Conservation (phyloP, 2,888 invertebrate species). For the Pseudoips prasinana region DNA sequence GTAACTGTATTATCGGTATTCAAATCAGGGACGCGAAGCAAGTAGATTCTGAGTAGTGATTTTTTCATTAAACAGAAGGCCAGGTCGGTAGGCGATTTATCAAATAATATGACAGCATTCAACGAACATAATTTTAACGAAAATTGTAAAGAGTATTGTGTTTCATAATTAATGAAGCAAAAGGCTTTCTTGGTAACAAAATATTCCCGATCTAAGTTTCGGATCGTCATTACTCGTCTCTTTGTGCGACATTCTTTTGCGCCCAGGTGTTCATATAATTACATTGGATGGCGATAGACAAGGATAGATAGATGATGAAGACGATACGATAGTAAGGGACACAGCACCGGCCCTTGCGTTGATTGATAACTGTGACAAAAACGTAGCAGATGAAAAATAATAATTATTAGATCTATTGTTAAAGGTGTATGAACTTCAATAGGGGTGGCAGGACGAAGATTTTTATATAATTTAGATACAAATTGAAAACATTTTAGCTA, state of each 20-base stretch:
- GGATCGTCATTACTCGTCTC: slow-evolving; percentile 79
- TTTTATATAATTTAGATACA: slow-evolving; percentile 7
- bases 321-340: slow-evolving; percentile 45
- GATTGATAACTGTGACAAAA: slow-evolving; percentile 84
- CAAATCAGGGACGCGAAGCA: too few relatives aligned
- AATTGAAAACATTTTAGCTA: slow-evolving; percentile 4
- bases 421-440: slow-evolving; percentile 66
- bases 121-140: slow-evolving; percentile 71
- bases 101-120: slow-evolving; percentile 74
- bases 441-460: slow-evolving; percentile 57
- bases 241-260: slow-evolving; percentile 82
- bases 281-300: slow-evolving; percentile 61
- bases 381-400: slow-evolving; percentile 82
- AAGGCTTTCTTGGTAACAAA: slow-evolving; percentile 79
- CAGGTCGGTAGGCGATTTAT: slow-evolving; percentile 57
- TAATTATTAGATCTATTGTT: slow-evolving; percentile 80
- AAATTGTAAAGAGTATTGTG: slow-evolving; percentile 77
- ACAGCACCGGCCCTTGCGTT: slow-evolving; percentile 63
- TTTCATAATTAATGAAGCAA: slow-evolving; percentile 82
- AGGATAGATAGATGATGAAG: slow-evolving; percentile 45
- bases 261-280: slow-evolving; percentile 82
- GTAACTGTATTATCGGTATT: too few relatives aligned
- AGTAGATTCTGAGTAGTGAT: slow-evolving; percentile 15
- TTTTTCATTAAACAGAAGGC: slow-evolving; percentile 54
- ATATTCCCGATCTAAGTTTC: slow-evolving; percentile 78